Evolutionary conservation across 2,113 vertebrate genomes (phyloP).

Genomic region (Paramisgurnus dabryanus): DNA sequence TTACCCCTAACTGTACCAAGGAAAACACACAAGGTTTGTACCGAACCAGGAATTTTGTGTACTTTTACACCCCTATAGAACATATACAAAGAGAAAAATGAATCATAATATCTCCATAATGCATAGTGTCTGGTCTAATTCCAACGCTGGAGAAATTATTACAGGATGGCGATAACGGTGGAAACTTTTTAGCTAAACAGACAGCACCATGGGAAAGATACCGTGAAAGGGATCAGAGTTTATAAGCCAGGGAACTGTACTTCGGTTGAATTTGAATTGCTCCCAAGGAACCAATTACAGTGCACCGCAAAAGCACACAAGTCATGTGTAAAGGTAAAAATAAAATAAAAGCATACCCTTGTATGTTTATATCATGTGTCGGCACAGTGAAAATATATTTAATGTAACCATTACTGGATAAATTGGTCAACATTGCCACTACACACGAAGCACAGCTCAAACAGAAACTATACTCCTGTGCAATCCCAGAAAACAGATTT

Average conservation of each 20-base stretch:
- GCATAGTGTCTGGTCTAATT: background rate
- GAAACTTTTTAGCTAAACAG: background rate
- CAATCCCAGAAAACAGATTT: too few species aligned
- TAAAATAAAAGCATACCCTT: background rate
- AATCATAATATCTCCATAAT: background rate
- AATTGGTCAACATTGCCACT: background rate
- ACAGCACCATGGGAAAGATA: background rate
- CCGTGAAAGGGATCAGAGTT: background rate
- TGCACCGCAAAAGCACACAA: background rate
- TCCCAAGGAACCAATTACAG: conserved; percentile 8
- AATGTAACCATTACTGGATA: background rate
- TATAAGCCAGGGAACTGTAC: conserved; percentile 15
- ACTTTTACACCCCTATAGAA: background rate
- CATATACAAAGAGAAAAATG: background rate
- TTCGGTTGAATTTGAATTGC: conserved; percentile 19
- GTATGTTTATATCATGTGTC: background rate
- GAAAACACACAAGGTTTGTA: too few species aligned
- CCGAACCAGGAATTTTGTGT: too few species aligned
- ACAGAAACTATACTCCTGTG: too few species aligned
- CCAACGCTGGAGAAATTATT: background rate
- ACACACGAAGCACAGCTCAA: too few species aligned
- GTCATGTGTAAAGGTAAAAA: background rate
- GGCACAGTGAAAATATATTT: background rate
- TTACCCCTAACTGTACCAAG: too few species aligned
- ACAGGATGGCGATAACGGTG: background rate